Base-by-base conservation (phyloP, 1,140 invertebrate genomes). In the Lordiphosa clarofinis region DNA sequence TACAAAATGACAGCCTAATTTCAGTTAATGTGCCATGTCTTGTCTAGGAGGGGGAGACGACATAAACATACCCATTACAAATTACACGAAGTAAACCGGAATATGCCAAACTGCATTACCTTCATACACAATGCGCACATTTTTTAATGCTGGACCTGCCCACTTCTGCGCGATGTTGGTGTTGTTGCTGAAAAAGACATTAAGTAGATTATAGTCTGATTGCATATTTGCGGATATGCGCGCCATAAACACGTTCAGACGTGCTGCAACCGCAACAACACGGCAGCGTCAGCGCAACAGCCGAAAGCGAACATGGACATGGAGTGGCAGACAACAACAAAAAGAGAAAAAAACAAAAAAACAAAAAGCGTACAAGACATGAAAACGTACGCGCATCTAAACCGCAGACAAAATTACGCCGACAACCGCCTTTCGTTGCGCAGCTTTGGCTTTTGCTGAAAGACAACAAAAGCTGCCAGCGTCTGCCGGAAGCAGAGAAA, bases 171-270 rank as follows among this genome's bases (percentile, higher is more conserved):
- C 36, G 42, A 4, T 15, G 11, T 48, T 44, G 50, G 53, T 42
- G 64, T 44, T 47, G 40, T 19, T 55, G 57, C 24, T 64, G 73
- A 84, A 78, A 84, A 84, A 84, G 78, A 84, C 78, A 84, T 84
- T 84, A 84, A 84, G 78, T 78, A 84, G 78, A 84, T 84, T 84
- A 84, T 84, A 82, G 78, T 84, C 78, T 84, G 78, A 84, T 84
- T 84, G 78, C 78, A 84, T 84, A 84, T 84, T 84, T 84, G 79
- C 78, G 78, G 78, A 84, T 84, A 84, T 84, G 78, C 78, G 78
- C 78, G 64, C 79, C 78, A 84, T 84, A 84, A 84, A 84, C 78
- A 84, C 78, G 74, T 84, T 84, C 78, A 74, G 78, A 81, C 76
- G 78, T 81, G 76, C 76, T 82, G 78, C 76, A 81, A 82, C 78